Evolutionary conservation across 2,888 invertebrate genomes (phyloP).

Genomic region (Panopea generosa): DNA sequence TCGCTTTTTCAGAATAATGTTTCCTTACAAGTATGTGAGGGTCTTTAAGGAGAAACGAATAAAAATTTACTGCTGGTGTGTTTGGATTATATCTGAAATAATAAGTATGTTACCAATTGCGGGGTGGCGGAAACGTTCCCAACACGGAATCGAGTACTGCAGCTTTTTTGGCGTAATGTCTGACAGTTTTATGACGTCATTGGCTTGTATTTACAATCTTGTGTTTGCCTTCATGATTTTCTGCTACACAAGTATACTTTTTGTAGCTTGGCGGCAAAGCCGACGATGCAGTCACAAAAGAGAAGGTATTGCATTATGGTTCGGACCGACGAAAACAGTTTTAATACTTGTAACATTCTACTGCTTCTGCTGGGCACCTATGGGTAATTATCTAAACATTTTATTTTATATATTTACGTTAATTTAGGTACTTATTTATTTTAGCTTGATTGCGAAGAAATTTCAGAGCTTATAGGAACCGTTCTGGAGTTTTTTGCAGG

Average conservation of each 20-base stretch:
- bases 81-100: background rate
- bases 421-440: too few relatives aligned
- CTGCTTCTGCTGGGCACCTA: constrained; percentile 14
- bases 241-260: background rate
- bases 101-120: background rate
- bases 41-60: background rate
- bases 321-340: constrained; percentile 15
- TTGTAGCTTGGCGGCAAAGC: background rate
- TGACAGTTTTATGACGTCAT: background rate
- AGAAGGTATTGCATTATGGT: constrained; percentile 3
- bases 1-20: constrained; percentile 36
- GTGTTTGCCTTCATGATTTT: background rate
- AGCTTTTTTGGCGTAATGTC: constrained; percentile 9
- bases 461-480: too few relatives aligned
- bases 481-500: too few relatives aligned
- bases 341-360: constrained; percentile 10
- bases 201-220: background rate
- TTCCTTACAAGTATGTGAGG: constrained; percentile 3
- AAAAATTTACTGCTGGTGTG: background rate
- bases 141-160: background rate
- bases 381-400: constrained; percentile 5
- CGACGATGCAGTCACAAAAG: background rate
- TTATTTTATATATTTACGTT: too few relatives aligned
- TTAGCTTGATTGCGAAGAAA: too few relatives aligned
- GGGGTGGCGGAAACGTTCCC: background rate